These are phyloP conservation scores for Eurystomus glaucurus DNA, from an alignment of 2,797 vertebrate genomes.

Conservation along the genomic window DNA sequence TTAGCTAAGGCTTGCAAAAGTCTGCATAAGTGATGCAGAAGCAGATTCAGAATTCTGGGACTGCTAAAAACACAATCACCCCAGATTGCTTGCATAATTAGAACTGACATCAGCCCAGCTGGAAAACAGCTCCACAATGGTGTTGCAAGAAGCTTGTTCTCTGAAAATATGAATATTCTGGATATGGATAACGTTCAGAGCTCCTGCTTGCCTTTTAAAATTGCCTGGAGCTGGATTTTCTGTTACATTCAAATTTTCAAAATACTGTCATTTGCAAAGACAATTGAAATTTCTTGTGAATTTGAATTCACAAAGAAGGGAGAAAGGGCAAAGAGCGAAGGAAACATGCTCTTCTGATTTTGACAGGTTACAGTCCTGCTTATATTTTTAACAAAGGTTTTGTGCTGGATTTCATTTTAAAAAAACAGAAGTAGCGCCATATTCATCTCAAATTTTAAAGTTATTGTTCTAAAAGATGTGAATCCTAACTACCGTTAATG, in stretches of 20 bases:
- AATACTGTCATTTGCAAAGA: neutral
- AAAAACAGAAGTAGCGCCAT: rapidly evolving
- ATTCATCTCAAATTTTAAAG: neutral
- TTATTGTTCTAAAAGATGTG: rapidly evolving
- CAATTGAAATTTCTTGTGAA: neutral
- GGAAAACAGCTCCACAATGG: neutral
- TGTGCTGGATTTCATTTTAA: neutral
- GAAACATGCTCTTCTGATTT: neutral
- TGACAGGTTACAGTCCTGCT: neutral
- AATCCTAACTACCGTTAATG: neutral
- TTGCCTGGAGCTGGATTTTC: neutral
- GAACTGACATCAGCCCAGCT: rapidly evolving
- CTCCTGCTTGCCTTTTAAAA: neutral
- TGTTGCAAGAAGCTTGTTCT: neutral
- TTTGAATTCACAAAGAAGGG: neutral
- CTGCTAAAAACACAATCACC: neutral
- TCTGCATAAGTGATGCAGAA: neutral
- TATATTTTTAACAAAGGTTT: neutral
- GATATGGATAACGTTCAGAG: neutral
- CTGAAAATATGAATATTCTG: neutral
- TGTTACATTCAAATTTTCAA: neutral
- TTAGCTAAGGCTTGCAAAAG: neutral
- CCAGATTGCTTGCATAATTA: neutral
- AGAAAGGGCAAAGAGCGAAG: neutral
- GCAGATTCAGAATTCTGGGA: neutral